Conservation (phyloP, 2,113 vertebrate genomes). For the Leiothrix lutea region DNA sequence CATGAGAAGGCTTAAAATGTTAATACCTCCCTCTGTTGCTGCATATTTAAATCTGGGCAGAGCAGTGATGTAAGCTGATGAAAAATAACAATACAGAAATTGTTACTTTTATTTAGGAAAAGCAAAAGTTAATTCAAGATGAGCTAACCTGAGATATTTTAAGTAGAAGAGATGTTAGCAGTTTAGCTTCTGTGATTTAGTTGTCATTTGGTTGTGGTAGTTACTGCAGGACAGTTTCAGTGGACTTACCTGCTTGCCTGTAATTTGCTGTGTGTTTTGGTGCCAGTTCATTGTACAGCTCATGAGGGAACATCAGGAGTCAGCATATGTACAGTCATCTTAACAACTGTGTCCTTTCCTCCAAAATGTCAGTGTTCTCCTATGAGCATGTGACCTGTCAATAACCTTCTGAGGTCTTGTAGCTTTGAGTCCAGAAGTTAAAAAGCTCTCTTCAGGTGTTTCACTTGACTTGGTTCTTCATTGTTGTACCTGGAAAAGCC, state of each 20-base stretch:
- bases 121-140: not conserved
- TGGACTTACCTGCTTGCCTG: not conserved
- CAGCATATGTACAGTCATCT: not conserved
- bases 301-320: not conserved
- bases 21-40: not conserved
- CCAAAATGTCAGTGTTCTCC: not conserved
- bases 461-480: not conserved
- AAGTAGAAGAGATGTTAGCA: not conserved
- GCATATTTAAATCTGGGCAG: not conserved
- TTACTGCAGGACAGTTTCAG: not conserved
- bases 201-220: not conserved
- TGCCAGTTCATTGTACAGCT: not conserved
- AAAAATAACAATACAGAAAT: not conserved
- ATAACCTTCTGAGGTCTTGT: not conserved
- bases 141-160: not conserved
- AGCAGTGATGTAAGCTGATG: not conserved
- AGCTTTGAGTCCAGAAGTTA: not conserved
- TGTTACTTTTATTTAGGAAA: not conserved
- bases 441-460: not conserved
- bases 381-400: accelerated
- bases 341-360: accelerated
- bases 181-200: not conserved
- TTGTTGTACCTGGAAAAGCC: not conserved
- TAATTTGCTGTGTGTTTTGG: not conserved
- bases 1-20: not conserved